Evolutionary conservation across 2,797 vertebrate genomes (phyloP).

Genomic region (Dermochelys coriacea): DNA sequence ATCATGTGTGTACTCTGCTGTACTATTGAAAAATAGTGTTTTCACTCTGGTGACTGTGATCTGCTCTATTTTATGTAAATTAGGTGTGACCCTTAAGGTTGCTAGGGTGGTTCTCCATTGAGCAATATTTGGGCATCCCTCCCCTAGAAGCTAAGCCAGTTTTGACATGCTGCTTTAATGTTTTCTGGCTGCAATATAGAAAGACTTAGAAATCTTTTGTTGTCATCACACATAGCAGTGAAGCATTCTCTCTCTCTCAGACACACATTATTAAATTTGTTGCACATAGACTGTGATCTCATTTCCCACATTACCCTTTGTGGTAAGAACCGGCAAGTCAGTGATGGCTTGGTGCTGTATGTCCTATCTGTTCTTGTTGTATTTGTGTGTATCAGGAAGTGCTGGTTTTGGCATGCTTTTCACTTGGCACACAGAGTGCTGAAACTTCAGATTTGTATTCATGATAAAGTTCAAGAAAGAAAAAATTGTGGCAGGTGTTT

Average conservation of each 20-base stretch:
- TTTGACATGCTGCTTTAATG: slow-evolving; percentile 69
- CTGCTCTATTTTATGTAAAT: slow-evolving; percentile 39
- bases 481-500: slow-evolving; percentile 62
- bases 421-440: slow-evolving; percentile 70
- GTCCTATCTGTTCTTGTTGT: slow-evolving; percentile 63
- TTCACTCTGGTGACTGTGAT: background rate
- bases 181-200: slow-evolving; percentile 69
- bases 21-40: background rate
- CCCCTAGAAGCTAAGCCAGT: slow-evolving; percentile 49
- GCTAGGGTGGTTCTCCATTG: slow-evolving; percentile 53
- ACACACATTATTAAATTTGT: slow-evolving; percentile 62
- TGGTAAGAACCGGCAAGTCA: slow-evolving; percentile 71
- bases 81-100: slow-evolving; percentile 31
- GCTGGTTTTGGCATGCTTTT: slow-evolving; percentile 68
- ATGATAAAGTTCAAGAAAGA: slow-evolving; percentile 76
- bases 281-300: slow-evolving; percentile 73
- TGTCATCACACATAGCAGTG: slow-evolving; percentile 59
- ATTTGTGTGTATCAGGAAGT: slow-evolving; percentile 70
- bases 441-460: slow-evolving; percentile 75
- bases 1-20: background rate
- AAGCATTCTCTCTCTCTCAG: slow-evolving; percentile 23
- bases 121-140: slow-evolving; percentile 28
- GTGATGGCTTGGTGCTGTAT: slow-evolving; percentile 71
- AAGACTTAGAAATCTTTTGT: slow-evolving; percentile 64
- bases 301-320: slow-evolving; percentile 68